Percentiles rank a stretch among this genome's conserved stretches.
These are phyloP conservation scores for Scolopax mira DNA, from an alignment of 2,113 vertebrate genomes.

Conservation along the genomic window DNA sequence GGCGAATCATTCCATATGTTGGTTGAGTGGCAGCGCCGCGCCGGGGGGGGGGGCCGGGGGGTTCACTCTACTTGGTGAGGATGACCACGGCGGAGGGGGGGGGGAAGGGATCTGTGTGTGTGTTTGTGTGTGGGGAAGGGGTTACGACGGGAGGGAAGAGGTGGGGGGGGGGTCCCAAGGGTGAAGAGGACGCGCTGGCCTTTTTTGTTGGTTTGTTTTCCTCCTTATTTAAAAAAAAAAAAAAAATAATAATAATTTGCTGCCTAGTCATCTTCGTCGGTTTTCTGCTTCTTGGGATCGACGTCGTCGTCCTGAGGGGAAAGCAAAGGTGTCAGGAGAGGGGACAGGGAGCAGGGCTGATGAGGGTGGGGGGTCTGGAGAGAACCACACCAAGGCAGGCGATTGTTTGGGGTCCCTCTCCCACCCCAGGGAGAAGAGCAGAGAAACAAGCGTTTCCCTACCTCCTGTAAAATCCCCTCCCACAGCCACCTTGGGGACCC, in stretches of 20 bases:
- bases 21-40: conserved; percentile 44
- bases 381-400: background rate
- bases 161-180: conserved; percentile 55
- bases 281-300: conserved; percentile 97
- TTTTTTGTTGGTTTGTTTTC: conserved; percentile 65
- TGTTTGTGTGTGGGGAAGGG: background rate
- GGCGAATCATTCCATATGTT: conserved; percentile 29
- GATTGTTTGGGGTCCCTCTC: fast-evolving
- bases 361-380: fast-evolving
- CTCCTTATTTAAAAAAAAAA: conserved; percentile 58
- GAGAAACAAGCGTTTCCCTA: background rate
- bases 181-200: conserved; percentile 72
- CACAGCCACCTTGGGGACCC: background rate
- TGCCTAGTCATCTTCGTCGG: conserved; percentile 90
- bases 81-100: conserved; percentile 81
- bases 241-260: conserved; percentile 56
- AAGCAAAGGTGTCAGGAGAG: background rate
- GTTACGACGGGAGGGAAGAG: conserved; percentile 58
- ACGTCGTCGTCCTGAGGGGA: conserved; percentile 82
- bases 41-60: background rate
- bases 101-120: background rate
- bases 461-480: background rate
- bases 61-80: conserved; percentile 73
- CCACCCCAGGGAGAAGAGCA: background rate
- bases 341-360: fast-evolving